phyloP scores from a whole-genome alignment of 2,888 invertebrate species.

The Ophion ventricosus region DNA sequence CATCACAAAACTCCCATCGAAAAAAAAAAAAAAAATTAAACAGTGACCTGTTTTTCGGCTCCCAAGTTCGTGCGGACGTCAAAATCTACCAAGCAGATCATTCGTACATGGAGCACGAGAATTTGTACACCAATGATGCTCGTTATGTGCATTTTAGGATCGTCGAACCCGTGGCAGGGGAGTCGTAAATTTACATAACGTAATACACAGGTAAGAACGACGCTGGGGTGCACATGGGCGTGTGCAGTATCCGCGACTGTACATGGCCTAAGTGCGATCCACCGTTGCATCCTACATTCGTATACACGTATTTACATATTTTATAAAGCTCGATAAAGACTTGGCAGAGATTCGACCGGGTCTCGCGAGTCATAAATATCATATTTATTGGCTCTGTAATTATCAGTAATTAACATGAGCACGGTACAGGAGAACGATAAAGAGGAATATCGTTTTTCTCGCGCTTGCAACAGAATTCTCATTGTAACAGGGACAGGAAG shows the following conservation, averaged over 20 bases:
- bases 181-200: constrained; percentile 71
- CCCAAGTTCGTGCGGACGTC: too few species aligned
- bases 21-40: too few species aligned
- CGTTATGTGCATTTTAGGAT: constrained; percentile 22
- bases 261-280: not conserved
- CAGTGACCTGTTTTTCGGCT: too few species aligned
- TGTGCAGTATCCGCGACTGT: constrained; percentile 36
- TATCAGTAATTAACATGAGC: constrained; percentile 79
- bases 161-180: constrained; percentile 21
- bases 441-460: constrained; percentile 36
- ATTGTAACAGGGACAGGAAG: constrained; percentile 69
- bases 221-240: constrained; percentile 19
- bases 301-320: constrained; percentile 51
- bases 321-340: constrained; percentile 34
- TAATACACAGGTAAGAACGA: constrained; percentile 67
- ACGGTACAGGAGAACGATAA: constrained; percentile 65
- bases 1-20: too few species aligned
- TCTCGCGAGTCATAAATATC: constrained; percentile 73
- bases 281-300: constrained; percentile 22
- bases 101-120: too few species aligned
- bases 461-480: constrained; percentile 71
- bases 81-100: too few species aligned
- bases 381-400: constrained; percentile 79
- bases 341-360: constrained; percentile 33
- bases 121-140: not conserved